Conservation (phyloP, 2,888 invertebrate species). For the Lycocerus yunnanus region DNA sequence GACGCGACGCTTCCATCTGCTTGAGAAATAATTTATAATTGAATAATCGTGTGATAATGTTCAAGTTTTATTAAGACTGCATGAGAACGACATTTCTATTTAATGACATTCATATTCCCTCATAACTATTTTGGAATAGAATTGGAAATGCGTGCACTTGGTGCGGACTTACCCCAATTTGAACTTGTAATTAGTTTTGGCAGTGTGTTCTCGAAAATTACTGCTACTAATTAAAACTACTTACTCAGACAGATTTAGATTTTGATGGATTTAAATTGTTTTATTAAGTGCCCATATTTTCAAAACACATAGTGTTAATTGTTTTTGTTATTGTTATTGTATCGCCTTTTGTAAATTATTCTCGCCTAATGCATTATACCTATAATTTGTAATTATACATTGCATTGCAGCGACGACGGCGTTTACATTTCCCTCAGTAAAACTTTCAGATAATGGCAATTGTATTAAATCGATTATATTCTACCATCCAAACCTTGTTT, state of each 20-base stretch:
- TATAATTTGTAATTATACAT: too few relatives aligned
- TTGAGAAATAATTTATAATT: background rate
- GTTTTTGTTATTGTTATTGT: background rate
- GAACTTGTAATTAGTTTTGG: slow-evolving; percentile 37
- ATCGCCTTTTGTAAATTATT: background rate
- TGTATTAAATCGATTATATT: background rate
- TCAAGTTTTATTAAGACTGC: background rate
- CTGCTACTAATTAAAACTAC: slow-evolving; percentile 21
- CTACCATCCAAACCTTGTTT: background rate
- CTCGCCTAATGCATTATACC: background rate
- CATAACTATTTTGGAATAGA: slow-evolving; percentile 5
- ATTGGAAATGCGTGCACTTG: background rate
- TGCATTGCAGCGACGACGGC: background rate
- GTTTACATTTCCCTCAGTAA: background rate
- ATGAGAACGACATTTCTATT: background rate
- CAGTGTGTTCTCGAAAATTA: slow-evolving; percentile 30
- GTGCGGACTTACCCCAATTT: slow-evolving; percentile 11
- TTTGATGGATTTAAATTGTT: slow-evolving; percentile 14
- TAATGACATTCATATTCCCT: background rate
- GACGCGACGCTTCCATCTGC: too few relatives aligned
- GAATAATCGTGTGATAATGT: background rate
- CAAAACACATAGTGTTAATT: background rate
- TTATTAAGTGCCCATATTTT: background rate
- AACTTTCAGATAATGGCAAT: background rate
- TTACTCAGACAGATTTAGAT: slow-evolving; percentile 8